These are phyloP conservation scores for Ranitomeya variabilis DNA, from an alignment of 2,113 vertebrate species.

Conservation along the genomic window DNA sequence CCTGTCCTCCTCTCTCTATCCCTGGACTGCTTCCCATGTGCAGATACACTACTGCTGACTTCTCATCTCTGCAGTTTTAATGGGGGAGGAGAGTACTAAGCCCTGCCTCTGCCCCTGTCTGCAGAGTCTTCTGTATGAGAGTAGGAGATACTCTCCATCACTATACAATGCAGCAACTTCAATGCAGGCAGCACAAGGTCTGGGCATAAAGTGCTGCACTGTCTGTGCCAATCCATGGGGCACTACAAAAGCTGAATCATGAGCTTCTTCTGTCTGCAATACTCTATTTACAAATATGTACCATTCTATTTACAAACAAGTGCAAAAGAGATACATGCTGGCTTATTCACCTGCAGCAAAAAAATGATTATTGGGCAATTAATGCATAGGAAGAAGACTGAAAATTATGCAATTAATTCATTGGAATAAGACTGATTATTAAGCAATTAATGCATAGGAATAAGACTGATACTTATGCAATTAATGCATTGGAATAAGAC, in stretches of 20 bases:
- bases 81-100: not conserved
- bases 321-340: not conserved
- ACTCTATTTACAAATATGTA: not conserved
- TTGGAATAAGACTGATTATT: no score
- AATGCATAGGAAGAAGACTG: no score
- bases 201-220: not conserved
- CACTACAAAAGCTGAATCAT: not conserved
- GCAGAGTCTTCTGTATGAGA: not conserved
- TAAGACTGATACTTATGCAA: no score
- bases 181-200: not conserved
- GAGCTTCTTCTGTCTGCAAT: not conserved
- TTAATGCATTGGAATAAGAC: no score
- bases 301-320: not conserved
- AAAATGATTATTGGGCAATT: not conserved
- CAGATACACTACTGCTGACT: constrained; percentile 42
- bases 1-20: not conserved
- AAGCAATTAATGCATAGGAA: no score
- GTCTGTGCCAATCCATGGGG: not conserved
- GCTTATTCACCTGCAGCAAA: not conserved
- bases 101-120: constrained; percentile 13
- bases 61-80: constrained; percentile 44
- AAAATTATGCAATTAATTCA: no score
- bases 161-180: constrained; percentile 25
- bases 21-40: constrained; percentile 40
- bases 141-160: constrained; percentile 16